phyloP scores from a whole-genome alignment of 2,797 vertebrate species.

The Coluber constrictor region DNA sequence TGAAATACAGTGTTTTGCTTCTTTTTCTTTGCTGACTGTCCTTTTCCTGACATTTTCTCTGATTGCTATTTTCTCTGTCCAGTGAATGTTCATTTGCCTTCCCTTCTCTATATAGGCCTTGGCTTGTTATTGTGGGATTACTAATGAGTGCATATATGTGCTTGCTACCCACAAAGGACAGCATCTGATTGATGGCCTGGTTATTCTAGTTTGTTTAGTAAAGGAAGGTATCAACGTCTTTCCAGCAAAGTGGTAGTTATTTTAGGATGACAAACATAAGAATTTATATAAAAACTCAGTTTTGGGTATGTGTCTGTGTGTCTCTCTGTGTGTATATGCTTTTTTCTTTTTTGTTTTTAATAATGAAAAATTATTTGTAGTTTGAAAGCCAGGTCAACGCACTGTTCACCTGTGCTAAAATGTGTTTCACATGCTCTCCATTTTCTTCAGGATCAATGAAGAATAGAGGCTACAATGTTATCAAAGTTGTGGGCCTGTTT shows the following conservation, averaged over 20 bases:
- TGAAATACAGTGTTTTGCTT: conserved; percentile 24
- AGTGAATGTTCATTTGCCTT: conserved; percentile 40
- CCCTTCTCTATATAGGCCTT: conserved; percentile 32
- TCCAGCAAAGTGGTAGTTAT: conserved; percentile 14
- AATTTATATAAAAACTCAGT: neutral
- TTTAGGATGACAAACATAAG: conserved; percentile 37
- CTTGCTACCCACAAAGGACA: conserved; percentile 39
- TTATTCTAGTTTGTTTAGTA: conserved; percentile 45
- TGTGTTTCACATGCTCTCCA: conserved; percentile 31
- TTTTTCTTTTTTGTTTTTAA: neutral
- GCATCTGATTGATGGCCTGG: conserved; percentile 46
- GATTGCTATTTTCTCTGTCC: conserved; percentile 20
- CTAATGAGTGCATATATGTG: conserved; percentile 54
- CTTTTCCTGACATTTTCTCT: conserved; percentile 14
- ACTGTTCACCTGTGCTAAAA: neutral
- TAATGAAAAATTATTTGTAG: neutral
- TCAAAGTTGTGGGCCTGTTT: conserved; percentile 37
- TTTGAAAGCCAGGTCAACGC: conserved; percentile 16
- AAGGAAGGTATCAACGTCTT: conserved; percentile 25
- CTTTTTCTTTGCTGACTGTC: conserved; percentile 19
- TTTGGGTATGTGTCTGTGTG: neutral
- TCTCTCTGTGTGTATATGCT: neutral
- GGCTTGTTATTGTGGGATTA: conserved; percentile 58
- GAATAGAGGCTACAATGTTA: conserved; percentile 29
- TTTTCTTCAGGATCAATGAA: conserved; percentile 38